Evolutionary conservation across 2,797 vertebrate species (phyloP).

Genomic region (Chaunax sp.): DNA sequence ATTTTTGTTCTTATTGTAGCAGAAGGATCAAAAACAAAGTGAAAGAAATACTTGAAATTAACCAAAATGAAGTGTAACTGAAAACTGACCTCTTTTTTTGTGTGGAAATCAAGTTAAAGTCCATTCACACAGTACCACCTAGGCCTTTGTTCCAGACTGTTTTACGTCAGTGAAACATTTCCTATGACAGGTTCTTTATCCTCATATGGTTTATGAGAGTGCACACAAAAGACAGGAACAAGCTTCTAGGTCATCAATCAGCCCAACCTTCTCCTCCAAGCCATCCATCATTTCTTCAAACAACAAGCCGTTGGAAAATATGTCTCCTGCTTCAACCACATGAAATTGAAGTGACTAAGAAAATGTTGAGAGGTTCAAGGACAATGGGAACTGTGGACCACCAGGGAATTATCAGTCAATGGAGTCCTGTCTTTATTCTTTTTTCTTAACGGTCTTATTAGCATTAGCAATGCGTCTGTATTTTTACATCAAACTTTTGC

Average conservation of each 20-base stretch:
- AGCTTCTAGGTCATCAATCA: slow-evolving; percentile 45
- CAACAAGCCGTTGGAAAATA: slow-evolving; percentile 7
- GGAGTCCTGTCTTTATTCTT: background rate
- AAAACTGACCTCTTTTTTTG: background rate
- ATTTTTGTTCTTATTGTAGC: background rate
- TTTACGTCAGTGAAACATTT: slow-evolving; percentile 30
- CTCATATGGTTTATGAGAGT: slow-evolving; percentile 45
- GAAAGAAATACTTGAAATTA: background rate
- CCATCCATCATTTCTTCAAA: slow-evolving; percentile 31
- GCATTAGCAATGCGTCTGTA: no score
- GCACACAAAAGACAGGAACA: slow-evolving; percentile 54
- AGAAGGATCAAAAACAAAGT: background rate
- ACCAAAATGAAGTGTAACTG: background rate
- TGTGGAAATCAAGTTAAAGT: background rate
- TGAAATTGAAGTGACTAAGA: background rate
- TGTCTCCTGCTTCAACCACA: slow-evolving; percentile 11
- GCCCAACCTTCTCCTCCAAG: slow-evolving; percentile 7
- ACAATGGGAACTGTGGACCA: slow-evolving; percentile 6
- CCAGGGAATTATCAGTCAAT: background rate
- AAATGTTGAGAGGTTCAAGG: slow-evolving; percentile 6
- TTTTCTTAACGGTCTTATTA: no score
- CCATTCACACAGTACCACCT: no score
- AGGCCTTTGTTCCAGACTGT: slow-evolving; percentile 1
- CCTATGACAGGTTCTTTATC: slow-evolving; percentile 36
- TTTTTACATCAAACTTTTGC: background rate